These are phyloP conservation scores for Rhagium mordax DNA, from an alignment of 2,888 invertebrate species.

Conservation along the genomic window DNA sequence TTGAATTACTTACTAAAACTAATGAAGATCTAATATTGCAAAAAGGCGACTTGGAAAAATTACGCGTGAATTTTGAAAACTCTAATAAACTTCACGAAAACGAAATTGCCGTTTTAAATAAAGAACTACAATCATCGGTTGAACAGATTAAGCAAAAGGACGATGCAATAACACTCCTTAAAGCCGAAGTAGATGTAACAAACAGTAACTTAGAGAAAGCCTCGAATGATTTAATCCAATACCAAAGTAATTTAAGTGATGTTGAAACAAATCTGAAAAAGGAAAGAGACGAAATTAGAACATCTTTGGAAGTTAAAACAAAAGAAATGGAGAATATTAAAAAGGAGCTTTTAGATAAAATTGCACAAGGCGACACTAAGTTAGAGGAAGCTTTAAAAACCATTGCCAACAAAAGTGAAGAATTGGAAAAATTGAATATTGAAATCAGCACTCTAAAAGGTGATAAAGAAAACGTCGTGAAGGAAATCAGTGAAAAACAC, in stretches of 20 bases:
- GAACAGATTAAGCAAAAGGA: slow-evolving; percentile 58
- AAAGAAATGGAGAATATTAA: slow-evolving; percentile 63
- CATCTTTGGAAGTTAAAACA: slow-evolving; percentile 62
- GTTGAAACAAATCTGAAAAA: slow-evolving; percentile 59
- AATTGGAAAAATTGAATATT: slow-evolving; percentile 42
- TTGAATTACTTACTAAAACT: slow-evolving; percentile 22
- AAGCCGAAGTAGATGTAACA: slow-evolving; percentile 61
- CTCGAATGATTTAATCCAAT: slow-evolving; percentile 62
- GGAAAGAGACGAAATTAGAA: slow-evolving; percentile 64
- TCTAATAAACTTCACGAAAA: slow-evolving; percentile 37
- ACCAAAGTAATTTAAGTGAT: slow-evolving; percentile 61
- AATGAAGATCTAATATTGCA: slow-evolving; percentile 32
- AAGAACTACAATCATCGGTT: slow-evolving; percentile 35
- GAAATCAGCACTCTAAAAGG: slow-evolving; percentile 36
- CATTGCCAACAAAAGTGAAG: slow-evolving; percentile 43
- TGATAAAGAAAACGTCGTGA: slow-evolving; percentile 48
- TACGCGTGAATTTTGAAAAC: slow-evolving; percentile 35
- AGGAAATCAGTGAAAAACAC: slow-evolving; percentile 47
- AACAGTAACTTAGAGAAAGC: slow-evolving; percentile 59
- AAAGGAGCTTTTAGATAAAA: slow-evolving; percentile 53
- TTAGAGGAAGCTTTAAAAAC: slow-evolving; percentile 69
- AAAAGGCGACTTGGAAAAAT: slow-evolving; percentile 35
- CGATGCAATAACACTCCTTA: slow-evolving; percentile 60
- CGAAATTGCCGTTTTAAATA: slow-evolving; percentile 39
- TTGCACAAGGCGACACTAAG: slow-evolving; percentile 56